A percentile compares a stretch with the other conserved stretches of the same genome.
These are phyloP conservation scores for Sminthurinus signatus DNA, from an alignment of 1,140 invertebrate genomes.

Conservation along the genomic window DNA sequence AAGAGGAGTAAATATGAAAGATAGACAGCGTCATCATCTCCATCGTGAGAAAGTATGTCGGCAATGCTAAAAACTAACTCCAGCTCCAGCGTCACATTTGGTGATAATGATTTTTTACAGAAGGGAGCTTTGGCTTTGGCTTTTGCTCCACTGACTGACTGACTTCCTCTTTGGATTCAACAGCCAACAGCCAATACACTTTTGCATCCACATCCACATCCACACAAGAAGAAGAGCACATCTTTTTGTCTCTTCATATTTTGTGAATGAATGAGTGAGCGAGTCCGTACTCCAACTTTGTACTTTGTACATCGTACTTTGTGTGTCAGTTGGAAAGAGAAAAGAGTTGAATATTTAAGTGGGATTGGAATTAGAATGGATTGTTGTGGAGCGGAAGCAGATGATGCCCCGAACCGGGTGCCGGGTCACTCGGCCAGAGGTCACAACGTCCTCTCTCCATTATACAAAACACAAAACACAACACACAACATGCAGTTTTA, in stretches of 20 bases:
- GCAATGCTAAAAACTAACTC: slow-evolving; percentile 28
- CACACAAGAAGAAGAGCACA: neutral
- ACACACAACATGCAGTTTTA: no score
- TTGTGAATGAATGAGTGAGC: neutral
- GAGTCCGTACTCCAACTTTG: neutral
- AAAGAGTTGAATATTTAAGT: no score
- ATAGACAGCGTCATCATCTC: neutral
- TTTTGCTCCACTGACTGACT: slow-evolving; percentile 8
- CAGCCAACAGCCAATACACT: neutral
- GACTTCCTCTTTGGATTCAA: slow-evolving; percentile 15
- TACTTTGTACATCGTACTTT: neutral
- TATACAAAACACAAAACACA: no score
- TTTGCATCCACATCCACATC: neutral
- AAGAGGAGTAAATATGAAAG: neutral
- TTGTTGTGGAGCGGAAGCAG: slow-evolving; percentile 22
- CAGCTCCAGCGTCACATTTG: slow-evolving; percentile 20
- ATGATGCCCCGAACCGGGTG: slow-evolving; percentile 23
- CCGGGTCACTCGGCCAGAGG: slow-evolving; percentile 28
- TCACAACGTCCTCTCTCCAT: slow-evolving; percentile 29
- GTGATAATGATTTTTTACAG: slow-evolving; percentile 23
- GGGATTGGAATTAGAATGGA: neutral
- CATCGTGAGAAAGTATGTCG: slow-evolving; percentile 26
- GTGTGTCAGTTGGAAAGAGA: no score
- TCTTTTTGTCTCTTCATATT: neutral
- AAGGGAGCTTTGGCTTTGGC: no score